These are phyloP conservation scores for Myzus persicae DNA, from an alignment of 1,140 invertebrate genomes.

Conservation along the genomic window DNA sequence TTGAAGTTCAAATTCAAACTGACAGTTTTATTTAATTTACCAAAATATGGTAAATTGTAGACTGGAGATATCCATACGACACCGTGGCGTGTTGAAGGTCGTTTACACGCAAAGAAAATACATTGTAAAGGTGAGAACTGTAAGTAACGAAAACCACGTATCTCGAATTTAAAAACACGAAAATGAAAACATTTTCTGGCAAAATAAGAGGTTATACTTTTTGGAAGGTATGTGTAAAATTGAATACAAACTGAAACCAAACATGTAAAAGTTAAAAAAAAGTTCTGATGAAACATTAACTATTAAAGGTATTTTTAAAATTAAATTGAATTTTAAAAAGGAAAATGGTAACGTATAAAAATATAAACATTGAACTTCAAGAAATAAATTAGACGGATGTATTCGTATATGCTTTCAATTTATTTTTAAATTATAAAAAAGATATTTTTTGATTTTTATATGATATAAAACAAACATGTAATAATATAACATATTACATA, in stretches of 20 bases:
- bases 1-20: conserved; percentile 43
- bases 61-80: neutral
- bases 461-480: neutral
- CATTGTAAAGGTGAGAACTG: neutral
- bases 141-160: neutral
- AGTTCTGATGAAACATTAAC: neutral
- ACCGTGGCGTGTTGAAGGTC: neutral
- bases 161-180: neutral
- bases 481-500: neutral
- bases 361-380: neutral
- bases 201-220: neutral
- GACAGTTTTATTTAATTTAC: conserved; percentile 38
- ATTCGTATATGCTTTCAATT: neutral
- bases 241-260: neutral
- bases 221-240: neutral
- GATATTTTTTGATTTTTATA: neutral
- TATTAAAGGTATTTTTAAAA: conserved; percentile 1
- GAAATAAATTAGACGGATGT: neutral
- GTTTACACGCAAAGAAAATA: conserved; percentile 11
- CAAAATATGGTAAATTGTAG: neutral
- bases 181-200: neutral
- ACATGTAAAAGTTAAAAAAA: neutral
- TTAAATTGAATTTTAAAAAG: neutral
- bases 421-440: neutral
- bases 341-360: neutral